Evolutionary conservation across 1,140 invertebrate genomes (phyloP).

Genomic region (Helicorthomorpha holstii): DNA sequence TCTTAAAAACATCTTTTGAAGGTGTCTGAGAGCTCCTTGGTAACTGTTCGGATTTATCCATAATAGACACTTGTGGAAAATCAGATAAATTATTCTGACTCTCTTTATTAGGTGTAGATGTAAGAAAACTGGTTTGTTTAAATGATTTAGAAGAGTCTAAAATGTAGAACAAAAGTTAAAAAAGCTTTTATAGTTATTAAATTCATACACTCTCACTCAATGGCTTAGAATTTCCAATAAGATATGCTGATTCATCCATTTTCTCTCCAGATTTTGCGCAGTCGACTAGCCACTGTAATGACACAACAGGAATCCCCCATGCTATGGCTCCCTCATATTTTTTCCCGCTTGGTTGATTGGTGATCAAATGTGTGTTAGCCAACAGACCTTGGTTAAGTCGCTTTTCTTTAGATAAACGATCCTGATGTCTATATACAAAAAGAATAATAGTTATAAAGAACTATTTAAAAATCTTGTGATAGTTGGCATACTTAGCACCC

Average conservation of each 20-base stretch:
- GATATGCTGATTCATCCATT: slow-evolving; percentile 36
- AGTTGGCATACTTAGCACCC: slow-evolving; percentile 18
- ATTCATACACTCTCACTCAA: too few species aligned
- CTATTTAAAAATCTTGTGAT: slow-evolving; percentile 4
- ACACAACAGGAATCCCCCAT: slow-evolving; percentile 62
- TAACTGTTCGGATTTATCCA: too few species aligned
- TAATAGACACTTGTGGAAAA: too few species aligned
- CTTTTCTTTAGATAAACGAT: slow-evolving; percentile 39
- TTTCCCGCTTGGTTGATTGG: slow-evolving; percentile 45
- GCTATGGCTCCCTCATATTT: slow-evolving; percentile 70
- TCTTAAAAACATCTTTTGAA: too few species aligned
- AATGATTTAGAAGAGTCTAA: not conserved
- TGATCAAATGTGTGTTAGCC: slow-evolving; percentile 58
- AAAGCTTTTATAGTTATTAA: too few species aligned
- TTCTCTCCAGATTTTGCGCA: slow-evolving; percentile 38
- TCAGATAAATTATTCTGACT: not conserved
- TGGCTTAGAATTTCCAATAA: slow-evolving; percentile 31
- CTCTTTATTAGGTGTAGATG: not conserved
- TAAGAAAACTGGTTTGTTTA: not conserved
- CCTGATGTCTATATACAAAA: slow-evolving; percentile 29
- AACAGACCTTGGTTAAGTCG: slow-evolving; percentile 28
- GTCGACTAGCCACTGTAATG: slow-evolving; percentile 51
- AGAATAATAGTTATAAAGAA: not conserved
- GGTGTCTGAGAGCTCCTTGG: too few species aligned
- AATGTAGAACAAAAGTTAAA: not conserved